phyloP scores from a whole-genome alignment of 2,113 vertebrate genomes.

The Synchiropus splendidus region DNA sequence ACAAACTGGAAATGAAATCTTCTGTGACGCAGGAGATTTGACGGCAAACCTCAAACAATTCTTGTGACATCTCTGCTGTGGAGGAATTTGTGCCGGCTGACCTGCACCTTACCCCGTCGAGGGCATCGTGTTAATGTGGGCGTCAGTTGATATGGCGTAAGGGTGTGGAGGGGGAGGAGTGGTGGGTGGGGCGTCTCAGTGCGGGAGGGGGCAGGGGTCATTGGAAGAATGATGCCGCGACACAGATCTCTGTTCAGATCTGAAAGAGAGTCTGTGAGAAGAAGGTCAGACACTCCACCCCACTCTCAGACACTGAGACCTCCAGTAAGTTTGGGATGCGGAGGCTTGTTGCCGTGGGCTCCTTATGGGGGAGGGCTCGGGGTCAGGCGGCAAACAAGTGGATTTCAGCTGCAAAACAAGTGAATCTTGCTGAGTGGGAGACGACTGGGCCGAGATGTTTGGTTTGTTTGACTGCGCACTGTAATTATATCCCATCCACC shows the following conservation, averaged over 20 bases:
- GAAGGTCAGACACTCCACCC: slow-evolving; percentile 33
- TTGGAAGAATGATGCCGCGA: slow-evolving; percentile 15
- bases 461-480: slow-evolving; percentile 38
- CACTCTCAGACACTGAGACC: slow-evolving; percentile 18
- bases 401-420: slow-evolving; percentile 6
- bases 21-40: too few relatives aligned
- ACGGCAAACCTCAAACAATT: too few relatives aligned
- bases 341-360: slow-evolving; percentile 11
- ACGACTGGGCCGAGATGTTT: slow-evolving; percentile 38
- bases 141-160: too few relatives aligned
- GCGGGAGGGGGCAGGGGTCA: slow-evolving; percentile 16
- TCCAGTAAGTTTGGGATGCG: slow-evolving; percentile 32
- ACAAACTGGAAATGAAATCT: too few relatives aligned
- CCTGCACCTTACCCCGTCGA: too few relatives aligned
- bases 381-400: slow-evolving; percentile 8
- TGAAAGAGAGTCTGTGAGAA: slow-evolving; percentile 54
- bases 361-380: slow-evolving; percentile 16
- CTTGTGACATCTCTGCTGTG: not conserved
- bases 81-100: too few relatives aligned
- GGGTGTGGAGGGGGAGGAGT: slow-evolving; percentile 4
- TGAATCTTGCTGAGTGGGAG: slow-evolving; percentile 16
- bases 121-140: too few relatives aligned
- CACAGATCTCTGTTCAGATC: slow-evolving; percentile 46
- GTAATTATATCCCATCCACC: slow-evolving; percentile 68
- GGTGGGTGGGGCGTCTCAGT: slow-evolving; percentile 20